Conservation (phyloP, 2,797 vertebrate species). For the Chromis chromis region DNA sequence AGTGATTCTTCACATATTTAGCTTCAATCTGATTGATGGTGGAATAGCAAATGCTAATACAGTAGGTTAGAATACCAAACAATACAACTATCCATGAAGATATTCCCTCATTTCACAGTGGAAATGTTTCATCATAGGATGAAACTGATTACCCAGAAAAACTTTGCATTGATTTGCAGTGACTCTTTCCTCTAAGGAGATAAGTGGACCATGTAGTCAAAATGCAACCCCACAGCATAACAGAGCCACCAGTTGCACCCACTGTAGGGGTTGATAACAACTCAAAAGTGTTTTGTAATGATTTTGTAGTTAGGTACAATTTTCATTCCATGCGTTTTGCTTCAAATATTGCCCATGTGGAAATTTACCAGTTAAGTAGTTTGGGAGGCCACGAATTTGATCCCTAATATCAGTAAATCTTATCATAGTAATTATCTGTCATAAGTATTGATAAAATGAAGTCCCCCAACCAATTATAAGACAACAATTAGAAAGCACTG, state of each 20-base stretch:
- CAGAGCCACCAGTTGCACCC: too few species aligned
- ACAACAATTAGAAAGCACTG: conserved; percentile 20
- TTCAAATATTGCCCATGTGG: conserved; percentile 19
- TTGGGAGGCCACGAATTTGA: conserved; percentile 18
- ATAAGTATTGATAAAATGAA: conserved; percentile 30
- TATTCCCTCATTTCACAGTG: too few species aligned
- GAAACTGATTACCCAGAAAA: too few species aligned
- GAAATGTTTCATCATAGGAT: too few species aligned
- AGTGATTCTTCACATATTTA: not conserved
- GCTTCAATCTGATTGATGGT: not conserved
- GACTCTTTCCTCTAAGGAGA: too few species aligned
- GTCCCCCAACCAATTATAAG: conserved; percentile 25
- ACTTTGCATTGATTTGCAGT: too few species aligned
- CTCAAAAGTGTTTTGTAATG: not conserved
- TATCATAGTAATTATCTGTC: conserved; percentile 42
- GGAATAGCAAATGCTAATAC: not conserved
- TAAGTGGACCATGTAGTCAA: too few species aligned
- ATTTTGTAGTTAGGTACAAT: conserved; percentile 25
- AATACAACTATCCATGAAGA: not conserved
- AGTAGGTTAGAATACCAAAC: not conserved
- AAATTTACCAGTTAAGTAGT: conserved; percentile 32
- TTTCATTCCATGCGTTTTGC: conserved; percentile 21
- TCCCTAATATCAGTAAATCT: conserved; percentile 31
- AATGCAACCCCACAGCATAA: too few species aligned
- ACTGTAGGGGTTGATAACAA: not conserved